phyloP scores from a whole-genome alignment of 2,797 vertebrate species.

The Rhabdophis nuchalis region DNA sequence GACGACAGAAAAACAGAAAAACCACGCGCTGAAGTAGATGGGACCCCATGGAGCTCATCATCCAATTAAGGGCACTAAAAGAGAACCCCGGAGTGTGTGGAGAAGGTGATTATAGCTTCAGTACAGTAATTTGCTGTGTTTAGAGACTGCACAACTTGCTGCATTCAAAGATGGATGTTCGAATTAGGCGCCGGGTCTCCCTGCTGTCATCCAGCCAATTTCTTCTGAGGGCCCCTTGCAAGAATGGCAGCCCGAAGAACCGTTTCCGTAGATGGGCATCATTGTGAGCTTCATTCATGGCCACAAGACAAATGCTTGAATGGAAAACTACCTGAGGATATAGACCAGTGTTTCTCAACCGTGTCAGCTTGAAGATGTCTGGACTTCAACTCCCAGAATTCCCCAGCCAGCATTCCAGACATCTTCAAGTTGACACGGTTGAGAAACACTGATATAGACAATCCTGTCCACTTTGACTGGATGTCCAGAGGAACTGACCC shows the following conservation, averaged over 20 bases:
- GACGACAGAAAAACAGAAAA: slow-evolving; percentile 13
- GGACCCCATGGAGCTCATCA: slow-evolving; percentile 30
- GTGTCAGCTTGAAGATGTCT: too few relatives aligned
- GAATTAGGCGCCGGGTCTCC: slow-evolving; percentile 28
- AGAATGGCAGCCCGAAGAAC: too few relatives aligned
- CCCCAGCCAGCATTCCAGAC: too few relatives aligned
- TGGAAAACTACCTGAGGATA: background rate
- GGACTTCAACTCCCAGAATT: too few relatives aligned
- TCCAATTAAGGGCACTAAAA: slow-evolving; percentile 61
- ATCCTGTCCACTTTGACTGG: background rate
- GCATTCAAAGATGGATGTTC: slow-evolving; percentile 32
- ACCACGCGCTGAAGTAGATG: slow-evolving; percentile 29
- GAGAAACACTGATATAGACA: background rate
- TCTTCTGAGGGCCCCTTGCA: background rate
- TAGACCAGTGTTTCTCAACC: too few relatives aligned
- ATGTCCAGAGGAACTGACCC: background rate
- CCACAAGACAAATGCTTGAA: background rate
- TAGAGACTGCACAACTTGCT: slow-evolving; percentile 33
- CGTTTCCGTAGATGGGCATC: background rate
- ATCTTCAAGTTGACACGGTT: too few relatives aligned
- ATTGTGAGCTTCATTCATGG: background rate
- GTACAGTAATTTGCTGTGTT: slow-evolving; percentile 54
- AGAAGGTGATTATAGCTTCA: slow-evolving; percentile 45
- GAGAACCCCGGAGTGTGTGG: slow-evolving; percentile 40
- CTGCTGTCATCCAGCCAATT: background rate